Evolutionary conservation across 1,140 invertebrate genomes (phyloP), one percentile per base, ranked within the genome.

Genomic region (Drosophila tani): DNA sequence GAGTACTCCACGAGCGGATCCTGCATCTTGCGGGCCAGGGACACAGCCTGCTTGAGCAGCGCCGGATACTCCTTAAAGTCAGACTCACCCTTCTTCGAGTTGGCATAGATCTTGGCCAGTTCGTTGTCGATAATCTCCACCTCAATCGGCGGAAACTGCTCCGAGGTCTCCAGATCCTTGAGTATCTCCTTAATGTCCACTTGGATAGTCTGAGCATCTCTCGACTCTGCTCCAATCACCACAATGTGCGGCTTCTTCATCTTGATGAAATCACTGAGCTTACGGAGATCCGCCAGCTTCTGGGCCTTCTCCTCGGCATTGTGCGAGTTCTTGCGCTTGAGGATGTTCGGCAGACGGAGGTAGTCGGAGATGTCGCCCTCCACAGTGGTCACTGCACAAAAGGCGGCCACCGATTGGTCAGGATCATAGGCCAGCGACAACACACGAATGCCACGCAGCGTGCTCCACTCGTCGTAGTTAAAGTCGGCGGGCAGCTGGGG

Each of bases 1-100:
- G 98, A 97, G 93, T 98, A 99, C 92, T 99, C 99, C 21, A 99
- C 95, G 0, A 99, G 93, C 0, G 99, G 99, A 94, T 99, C 99
- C 93, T 99, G 98, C 75, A 99, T 94, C 53, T 97, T 95, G 57
- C 99, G 94, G 0, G 97, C 98, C 50, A 99, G 93, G 2, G 98
- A 99, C 53, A 99, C 96, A 2, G 99, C 97, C 93, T 99, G 97
- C 5, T 98, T 94, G 0, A 99, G 91, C 1, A 99, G 92, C 27
- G 95, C 95, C 0, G 98, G 98, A 93, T 98, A 99, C 82, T 99
- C 98, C 74, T 97, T 94, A 88, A 99, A 99, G 86, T 99, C 98
- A 35, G 96, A 94, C 76, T 95, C 93, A 50, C 97, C 97, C 91
- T 97, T 97, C 68, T 97, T 96, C 8, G 97, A 98, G 86, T 98